Evolutionary conservation across 2,797 vertebrate species (phyloP), one percentile per base, ranked within the genome.

Genomic region (Cyprinella venusta): DNA sequence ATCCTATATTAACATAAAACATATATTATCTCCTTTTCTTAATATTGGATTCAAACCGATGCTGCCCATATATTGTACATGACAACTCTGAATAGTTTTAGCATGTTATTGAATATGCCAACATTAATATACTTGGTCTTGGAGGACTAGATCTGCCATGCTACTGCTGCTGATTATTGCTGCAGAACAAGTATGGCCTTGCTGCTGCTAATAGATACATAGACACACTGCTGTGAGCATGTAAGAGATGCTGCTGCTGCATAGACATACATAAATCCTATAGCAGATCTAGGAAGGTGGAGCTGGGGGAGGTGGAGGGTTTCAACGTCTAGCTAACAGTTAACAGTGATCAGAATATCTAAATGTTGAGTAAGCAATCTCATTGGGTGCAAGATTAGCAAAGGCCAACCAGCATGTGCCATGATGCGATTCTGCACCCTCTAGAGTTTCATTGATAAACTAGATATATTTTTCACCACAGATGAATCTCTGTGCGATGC

Each of bases 1-100:
- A 71, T 36, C 52, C 19, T 45, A 71, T 70, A 80, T 48, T 71
- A 61, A 56, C 38, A 15, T 33, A 45, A 80, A 80, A 80, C 52
- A 71, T 42, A 54, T 30, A 71, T 71, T 71, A 80, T n/a, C 38
- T 71, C 6, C 16, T n/a, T 61, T 61, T 61, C 56, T 24, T 63
- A 63, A 16, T 63, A n/a, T 52, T 19, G 26, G 18, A 16, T 26
- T 13, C 2, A 70, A 45, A 45, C 24, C 8, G 59, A 3, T 48
- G 24, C 15, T 42, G 12, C 21, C 67, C 21, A 40, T 6, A 40
- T 21, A 19, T 1, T 16, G 26, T 16, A 6, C 33, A 18, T 59
- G 9, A 59, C 21, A 59, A 59, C 54, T 12, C 21, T 5, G 9
- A 59, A 59, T 59, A 24, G 21, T 59, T 24, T 56, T 59, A 59